Evolutionary conservation across 2,888 invertebrate species (phyloP).

Genomic region (Thymelicus acteon): DNA sequence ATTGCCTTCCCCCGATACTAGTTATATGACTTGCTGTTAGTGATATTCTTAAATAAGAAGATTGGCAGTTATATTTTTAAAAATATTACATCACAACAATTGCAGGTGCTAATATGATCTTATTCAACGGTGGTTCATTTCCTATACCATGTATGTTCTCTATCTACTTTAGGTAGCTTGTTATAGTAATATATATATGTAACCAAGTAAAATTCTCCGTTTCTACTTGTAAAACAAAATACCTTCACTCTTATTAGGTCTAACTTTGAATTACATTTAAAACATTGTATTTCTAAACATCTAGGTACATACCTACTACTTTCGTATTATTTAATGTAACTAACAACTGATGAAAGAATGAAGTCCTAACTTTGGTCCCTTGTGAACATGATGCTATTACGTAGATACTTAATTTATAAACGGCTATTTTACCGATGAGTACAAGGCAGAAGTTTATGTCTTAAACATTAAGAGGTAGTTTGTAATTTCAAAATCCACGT

Average conservation of each 20-base stretch:
- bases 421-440: conserved; percentile 54
- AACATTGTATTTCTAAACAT: conserved; percentile 12
- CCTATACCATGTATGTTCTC: conserved; percentile 18
- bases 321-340: conserved; percentile 20
- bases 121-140: conserved; percentile 32
- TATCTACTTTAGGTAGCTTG: background rate
- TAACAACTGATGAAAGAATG: conserved; percentile 15
- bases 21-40: conserved; percentile 49
- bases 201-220: conserved; percentile 4
- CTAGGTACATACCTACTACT: conserved; percentile 8
- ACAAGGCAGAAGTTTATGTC: conserved; percentile 60
- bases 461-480: conserved; percentile 82
- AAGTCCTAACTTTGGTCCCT: conserved; percentile 68
- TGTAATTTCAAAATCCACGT: conserved; percentile 77
- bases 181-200: conserved; percentile 4
- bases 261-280: conserved; percentile 4
- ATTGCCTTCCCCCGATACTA: conserved; percentile 88
- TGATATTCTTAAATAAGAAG: conserved; percentile 29
- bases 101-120: conserved; percentile 23
- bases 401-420: conserved; percentile 42
- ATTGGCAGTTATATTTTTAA: conserved; percentile 24
- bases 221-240: conserved; percentile 18
- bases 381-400: conserved; percentile 46
- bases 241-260: conserved; percentile 10
- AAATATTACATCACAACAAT: conserved; percentile 35